phyloP scores from a whole-genome alignment of 2,888 invertebrate species.

The Amiota communis region DNA sequence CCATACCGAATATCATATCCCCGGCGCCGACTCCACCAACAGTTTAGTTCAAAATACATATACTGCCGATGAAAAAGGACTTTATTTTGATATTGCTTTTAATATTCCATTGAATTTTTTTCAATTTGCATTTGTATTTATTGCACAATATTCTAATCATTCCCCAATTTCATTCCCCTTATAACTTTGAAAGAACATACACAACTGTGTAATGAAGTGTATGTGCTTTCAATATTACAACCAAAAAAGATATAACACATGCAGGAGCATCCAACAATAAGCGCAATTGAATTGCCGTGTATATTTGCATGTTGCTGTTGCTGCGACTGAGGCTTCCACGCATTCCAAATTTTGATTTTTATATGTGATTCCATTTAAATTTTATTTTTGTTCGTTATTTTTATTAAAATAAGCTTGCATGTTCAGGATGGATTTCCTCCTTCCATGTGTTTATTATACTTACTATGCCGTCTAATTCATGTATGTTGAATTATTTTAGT shows the following conservation, averaged over 20 bases:
- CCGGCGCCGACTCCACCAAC: constrained; percentile 69
- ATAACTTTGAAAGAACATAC: background rate
- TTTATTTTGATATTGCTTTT: background rate
- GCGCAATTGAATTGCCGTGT: background rate
- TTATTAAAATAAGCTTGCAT: background rate
- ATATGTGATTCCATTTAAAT: constrained; percentile 1
- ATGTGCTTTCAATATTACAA: no score
- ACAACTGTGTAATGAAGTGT: background rate
- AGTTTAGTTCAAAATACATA: constrained; percentile 72
- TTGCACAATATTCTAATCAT: constrained; percentile 22
- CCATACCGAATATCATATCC: constrained; percentile 75
- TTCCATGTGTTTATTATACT: background rate
- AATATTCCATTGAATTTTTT: background rate
- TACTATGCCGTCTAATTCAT: background rate
- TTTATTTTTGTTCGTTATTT: constrained; percentile 4
- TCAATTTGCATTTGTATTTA: constrained; percentile 9
- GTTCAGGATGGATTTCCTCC: background rate
- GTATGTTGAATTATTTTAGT: background rate
- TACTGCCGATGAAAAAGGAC: constrained; percentile 7
- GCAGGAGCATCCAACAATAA: background rate
- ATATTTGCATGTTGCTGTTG: constrained; percentile 13
- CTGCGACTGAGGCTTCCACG: constrained; percentile 15
- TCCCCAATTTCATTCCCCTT: background rate
- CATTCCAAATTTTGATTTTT: constrained; percentile 15
- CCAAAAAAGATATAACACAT: background rate